Conservation (phyloP, 2,113 vertebrate species). For the Rhabdornis inornatus region DNA sequence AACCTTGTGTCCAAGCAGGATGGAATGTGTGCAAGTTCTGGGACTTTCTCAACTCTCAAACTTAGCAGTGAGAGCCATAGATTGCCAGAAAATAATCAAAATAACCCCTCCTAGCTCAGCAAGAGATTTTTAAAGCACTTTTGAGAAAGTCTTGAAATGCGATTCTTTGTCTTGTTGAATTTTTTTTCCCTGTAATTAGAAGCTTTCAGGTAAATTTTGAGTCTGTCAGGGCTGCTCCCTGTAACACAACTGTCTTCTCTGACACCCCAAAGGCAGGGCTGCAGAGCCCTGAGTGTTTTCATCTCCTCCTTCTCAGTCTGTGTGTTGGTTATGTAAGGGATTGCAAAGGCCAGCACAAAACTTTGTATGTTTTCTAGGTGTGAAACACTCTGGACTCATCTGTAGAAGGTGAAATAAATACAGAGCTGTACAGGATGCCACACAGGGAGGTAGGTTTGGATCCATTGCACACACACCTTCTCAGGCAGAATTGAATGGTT, state of each 20-base stretch:
- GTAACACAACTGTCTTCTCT: neutral
- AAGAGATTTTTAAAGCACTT: neutral
- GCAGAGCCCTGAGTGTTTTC: neutral
- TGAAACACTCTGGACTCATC: neutral
- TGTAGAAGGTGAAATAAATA: neutral
- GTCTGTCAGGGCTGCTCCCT: neutral
- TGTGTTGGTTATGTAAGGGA: neutral
- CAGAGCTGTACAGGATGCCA: neutral
- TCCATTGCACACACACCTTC: accelerated
- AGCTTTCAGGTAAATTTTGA: neutral
- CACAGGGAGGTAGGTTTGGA: neutral
- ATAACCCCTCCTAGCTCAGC: neutral
- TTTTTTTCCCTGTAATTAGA: neutral
- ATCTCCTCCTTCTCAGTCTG: accelerated
- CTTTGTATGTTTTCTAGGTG: neutral
- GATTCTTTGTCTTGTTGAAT: neutral
- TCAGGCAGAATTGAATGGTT: neutral
- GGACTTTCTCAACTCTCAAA: neutral
- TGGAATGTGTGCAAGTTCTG: neutral
- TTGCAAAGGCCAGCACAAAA: neutral
- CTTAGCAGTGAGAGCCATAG: neutral
- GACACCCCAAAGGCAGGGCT: accelerated
- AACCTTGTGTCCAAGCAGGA: neutral
- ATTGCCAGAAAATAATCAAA: neutral
- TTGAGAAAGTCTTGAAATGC: neutral